A percentile compares a stretch with the other conserved stretches of the same genome.
phyloP scores from a whole-genome alignment of 2,113 vertebrate species.

The Ivindomyrus marchei region DNA sequence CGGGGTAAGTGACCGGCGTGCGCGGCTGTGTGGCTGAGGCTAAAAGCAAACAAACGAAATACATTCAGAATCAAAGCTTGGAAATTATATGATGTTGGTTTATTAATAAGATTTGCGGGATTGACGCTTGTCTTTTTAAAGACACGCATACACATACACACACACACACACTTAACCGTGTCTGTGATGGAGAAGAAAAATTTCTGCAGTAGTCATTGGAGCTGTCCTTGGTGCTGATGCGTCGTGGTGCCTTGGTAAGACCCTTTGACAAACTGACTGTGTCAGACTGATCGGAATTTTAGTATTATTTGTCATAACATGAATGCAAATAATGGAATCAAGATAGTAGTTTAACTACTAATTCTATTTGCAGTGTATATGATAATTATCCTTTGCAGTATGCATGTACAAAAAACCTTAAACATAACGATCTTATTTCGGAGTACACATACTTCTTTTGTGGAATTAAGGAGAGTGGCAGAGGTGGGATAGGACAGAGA shows the following conservation, averaged over 20 bases:
- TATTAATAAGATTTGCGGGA: background rate
- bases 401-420: background rate
- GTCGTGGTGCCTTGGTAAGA: background rate
- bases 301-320: background rate
- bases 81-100: background rate
- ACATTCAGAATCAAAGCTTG: background rate
- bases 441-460: background rate
- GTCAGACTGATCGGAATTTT: background rate
- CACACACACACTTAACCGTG: background rate
- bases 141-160: background rate
- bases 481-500: background rate
- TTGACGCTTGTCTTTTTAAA: background rate
- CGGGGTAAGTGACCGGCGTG: slow-evolving; percentile 70
- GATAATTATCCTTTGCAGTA: background rate
- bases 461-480: background rate
- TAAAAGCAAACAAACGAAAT: background rate
- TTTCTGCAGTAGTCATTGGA: background rate
- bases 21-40: background rate
- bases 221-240: background rate
- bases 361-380: background rate
- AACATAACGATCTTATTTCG: background rate
- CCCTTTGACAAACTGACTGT: background rate
- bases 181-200: background rate
- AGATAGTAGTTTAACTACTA: background rate
- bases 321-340: background rate